Percentiles rank a stretch among this genome's conserved stretches.
Evolutionary conservation across 2,888 invertebrate species (phyloP).

Genomic region (Hecatera dysodea): DNA sequence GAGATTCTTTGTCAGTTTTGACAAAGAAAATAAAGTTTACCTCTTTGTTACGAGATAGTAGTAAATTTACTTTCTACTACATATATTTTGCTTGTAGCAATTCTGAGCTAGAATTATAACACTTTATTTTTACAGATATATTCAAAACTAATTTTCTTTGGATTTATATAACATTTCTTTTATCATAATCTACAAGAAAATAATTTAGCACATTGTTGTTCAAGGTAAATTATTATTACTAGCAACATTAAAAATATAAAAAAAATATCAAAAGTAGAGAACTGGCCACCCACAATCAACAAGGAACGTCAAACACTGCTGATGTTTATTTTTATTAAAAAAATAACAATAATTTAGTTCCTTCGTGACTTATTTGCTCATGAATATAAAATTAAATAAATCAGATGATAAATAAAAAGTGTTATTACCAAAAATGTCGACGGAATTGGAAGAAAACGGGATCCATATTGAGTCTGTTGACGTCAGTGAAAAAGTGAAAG

Average conservation of each 20-base stretch:
- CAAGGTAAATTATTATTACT: not conserved
- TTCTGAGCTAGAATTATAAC: no score
- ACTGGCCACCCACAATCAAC: conserved; percentile 56
- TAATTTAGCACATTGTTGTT: not conserved
- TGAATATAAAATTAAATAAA: conserved; percentile 62
- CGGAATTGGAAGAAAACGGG: conserved; percentile 68
- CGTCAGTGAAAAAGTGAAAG: conserved; percentile 77
- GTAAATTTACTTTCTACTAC: no score
- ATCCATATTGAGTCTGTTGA: conserved; percentile 79
- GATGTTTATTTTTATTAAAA: conserved; percentile 81
- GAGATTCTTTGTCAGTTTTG: no score
- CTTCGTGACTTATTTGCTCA: conserved; percentile 73
- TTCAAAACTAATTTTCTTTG: no score
- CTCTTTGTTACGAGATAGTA: no score
- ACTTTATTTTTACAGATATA: no score
- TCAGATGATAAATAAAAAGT: conserved; percentile 65
- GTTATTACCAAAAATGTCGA: conserved; percentile 76
- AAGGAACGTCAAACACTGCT: conserved; percentile 66
- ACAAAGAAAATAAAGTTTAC: no score
- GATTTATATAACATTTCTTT: no score
- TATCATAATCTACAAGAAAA: no score
- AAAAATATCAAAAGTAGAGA: not conserved
- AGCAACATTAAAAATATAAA: conserved; percentile 23
- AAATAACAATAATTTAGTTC: conserved; percentile 69
- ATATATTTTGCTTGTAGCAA: no score